These are phyloP conservation scores for Laticauda colubrina DNA, from an alignment of 2,113 vertebrate species.

Conservation along the genomic window DNA sequence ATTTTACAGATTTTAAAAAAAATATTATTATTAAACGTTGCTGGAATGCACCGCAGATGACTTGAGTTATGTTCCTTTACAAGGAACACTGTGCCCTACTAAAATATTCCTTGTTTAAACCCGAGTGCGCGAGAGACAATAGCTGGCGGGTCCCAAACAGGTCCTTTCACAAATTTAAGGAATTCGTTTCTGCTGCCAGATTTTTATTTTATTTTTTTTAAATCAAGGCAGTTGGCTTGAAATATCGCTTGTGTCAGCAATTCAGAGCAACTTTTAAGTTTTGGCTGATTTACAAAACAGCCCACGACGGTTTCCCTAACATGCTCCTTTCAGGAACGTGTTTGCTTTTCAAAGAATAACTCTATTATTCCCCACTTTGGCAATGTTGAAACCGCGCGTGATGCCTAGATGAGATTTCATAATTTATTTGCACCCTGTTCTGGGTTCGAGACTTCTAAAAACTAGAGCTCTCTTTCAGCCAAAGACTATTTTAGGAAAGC, in stretches of 20 bases:
- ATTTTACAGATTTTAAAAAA: not conserved
- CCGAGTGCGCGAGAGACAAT: fast-evolving
- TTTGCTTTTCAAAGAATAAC: not conserved
- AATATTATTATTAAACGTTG: not conserved
- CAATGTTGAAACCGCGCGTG: not conserved
- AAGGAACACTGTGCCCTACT: not conserved
- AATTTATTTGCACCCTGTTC: not conserved
- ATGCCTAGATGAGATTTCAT: not conserved
- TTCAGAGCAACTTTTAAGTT: not conserved
- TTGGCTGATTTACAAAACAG: not conserved
- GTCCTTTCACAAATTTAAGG: not conserved
- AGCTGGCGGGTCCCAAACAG: not conserved
- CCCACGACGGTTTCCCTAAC: not conserved
- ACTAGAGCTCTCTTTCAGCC: not conserved
- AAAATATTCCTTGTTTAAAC: not conserved
- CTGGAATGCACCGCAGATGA: not conserved
- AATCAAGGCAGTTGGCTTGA: not conserved
- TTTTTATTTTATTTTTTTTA: not conserved
- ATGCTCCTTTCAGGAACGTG: not conserved
- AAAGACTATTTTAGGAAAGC: not conserved
- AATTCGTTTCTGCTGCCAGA: not conserved
- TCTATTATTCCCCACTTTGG: not conserved
- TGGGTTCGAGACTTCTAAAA: not conserved
- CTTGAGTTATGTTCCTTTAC: not conserved
- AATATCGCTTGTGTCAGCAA: not conserved